Evolutionary conservation across 37 sponge, comb jelly and placozoan species (phyloP), one percentile per base, ranked within the genome.

Genomic region (Amphimedon queenslandica): DNA sequence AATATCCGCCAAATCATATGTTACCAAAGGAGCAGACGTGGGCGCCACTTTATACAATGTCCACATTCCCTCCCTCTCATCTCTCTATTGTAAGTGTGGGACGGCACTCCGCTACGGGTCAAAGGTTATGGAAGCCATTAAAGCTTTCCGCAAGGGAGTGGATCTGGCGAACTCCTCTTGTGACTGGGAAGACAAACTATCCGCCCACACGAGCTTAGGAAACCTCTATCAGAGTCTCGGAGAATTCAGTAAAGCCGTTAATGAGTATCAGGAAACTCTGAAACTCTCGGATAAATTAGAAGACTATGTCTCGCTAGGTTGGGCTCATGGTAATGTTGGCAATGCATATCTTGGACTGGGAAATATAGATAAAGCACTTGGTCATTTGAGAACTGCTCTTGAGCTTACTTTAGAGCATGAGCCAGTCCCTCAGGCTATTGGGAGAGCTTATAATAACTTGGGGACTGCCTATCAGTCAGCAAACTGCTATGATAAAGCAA

Each of bases 271-370:
- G 28, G 16, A 43, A 16, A 41, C 82, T 29, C 71, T 84, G 11
- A 3, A 35, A 8, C 66, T 81, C 10, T 71, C 81, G 0, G 65
- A 77, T 25, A 77, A 74, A 40, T n/a, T 84, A 29, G 67, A 47
- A 21, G 85, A 84, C 61, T n/a, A 51, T 20, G 66, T 77, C 0
- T 80, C 81, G 28, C 64, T 84, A 0, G 91, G 79, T 21, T 81
- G 79, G 82, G 91, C 86, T 1, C 61, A 90, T 31, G 85, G 91
- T n/a, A 90, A 90, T 78, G 64, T 85, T 28, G 91, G 91, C 1
- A 84, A 80, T 37, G 91, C 91, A 29, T 71, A 77, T 39, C 70
- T 84, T 10, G 82, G 86, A n/a, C 65, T 81, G 34, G n/a, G 69
- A 37, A 72, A 74, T 39, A 55, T 53, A 20, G 81, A 90, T 58